Base-by-base conservation (phyloP, 2,888 invertebrate genomes). In the Alsophila aescularia region DNA sequence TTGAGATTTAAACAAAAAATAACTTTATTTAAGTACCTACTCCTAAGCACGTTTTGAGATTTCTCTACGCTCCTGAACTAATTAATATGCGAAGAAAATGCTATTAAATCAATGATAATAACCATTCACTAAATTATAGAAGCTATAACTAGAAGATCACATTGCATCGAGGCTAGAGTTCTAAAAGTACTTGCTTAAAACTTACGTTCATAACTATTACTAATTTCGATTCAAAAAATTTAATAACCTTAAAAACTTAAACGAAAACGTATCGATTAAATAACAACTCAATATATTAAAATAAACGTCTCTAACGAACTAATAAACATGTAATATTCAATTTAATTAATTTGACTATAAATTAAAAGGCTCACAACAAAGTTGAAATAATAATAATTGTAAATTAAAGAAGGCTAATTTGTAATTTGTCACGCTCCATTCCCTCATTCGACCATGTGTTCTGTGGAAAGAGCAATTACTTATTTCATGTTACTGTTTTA, bases 381-480 rank as follows among this genome's bases (percentile, higher is more conserved):
- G 14, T 41, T 34, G 54, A 43, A 45, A 37, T 21, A 44, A 60
- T 9, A n/a, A 50, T 47, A 56, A 56, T 57, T 2, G 24, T 58
- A 55, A 60, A 53, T 40, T 37, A 62, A 60, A 5, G 42, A 51
- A 50, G 44, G 37, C 36, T 24, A 64, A 64, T 39, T n/a, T 49
- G 37, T 45, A 50, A 55, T 44, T 48, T 50, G 51, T 51, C 29
- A 34, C 32, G 59, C 49, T 44, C 42, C 54, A 39, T 55, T 66
- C 62, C 62, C 72, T 83, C 77, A 91, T 73, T 91, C 91, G 66
- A 91, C 91, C 88, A 91, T 91, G 73, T 91, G 91, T 57, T 91
- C 91, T 91, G 77, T 55, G 52, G 51, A 73, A 64, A 59, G 8
- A 61, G 53, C 53, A 60, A 44, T 43, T 43, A 29, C 32, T 18